Evolutionary conservation across 2,113 vertebrate genomes (phyloP), one percentile per base, ranked within the genome.

Genomic region (Gyps fulvus): DNA sequence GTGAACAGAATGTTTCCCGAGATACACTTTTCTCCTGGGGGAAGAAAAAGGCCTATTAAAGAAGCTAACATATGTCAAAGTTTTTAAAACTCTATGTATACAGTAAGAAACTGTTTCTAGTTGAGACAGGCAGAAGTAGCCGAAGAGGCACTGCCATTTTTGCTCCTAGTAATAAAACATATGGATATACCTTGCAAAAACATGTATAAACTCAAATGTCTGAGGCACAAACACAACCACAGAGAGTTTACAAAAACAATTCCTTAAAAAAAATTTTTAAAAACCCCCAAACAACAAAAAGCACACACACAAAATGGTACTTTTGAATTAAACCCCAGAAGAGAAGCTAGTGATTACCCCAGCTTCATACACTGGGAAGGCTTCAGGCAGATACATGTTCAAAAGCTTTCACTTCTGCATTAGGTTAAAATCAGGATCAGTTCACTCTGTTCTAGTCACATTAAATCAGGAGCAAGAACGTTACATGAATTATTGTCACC

Each of bases 1-100:
- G 70, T 85, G 74, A 90, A 93, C 61, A 90, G 47, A 91, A 59
- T 55, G 58, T 93, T 96, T 90, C 88, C 70, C 25, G 31, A 90
- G 62, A 95, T n/a, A 87, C 3, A 27, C 20, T 78, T 38, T 85
- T 85, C 84, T 72, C 74, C 36, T 49, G 94, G 66, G 70, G 6
- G 1, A 40, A 92, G 73, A 47, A 78, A 90, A 83, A 79, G 82
- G 32, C n/a, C 58, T 77, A 70, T 58, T 83, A n/a, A 73, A 73
- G 50, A 90, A 92, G 38, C 42, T 58, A 81, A 70, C 58, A 69
- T 69, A 77, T 29, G 59, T 66, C 62, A 72, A 43, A 42, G n/a
- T 11, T 40, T 58, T 71, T 72, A 31, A 57, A 92, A 55, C 40
- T 69, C 20, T 10, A 29, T 0, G 0, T 32, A 72, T 55, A 69